Conservation (phyloP, 2,113 vertebrate genomes). For the Hippopotamus amphibius region DNA sequence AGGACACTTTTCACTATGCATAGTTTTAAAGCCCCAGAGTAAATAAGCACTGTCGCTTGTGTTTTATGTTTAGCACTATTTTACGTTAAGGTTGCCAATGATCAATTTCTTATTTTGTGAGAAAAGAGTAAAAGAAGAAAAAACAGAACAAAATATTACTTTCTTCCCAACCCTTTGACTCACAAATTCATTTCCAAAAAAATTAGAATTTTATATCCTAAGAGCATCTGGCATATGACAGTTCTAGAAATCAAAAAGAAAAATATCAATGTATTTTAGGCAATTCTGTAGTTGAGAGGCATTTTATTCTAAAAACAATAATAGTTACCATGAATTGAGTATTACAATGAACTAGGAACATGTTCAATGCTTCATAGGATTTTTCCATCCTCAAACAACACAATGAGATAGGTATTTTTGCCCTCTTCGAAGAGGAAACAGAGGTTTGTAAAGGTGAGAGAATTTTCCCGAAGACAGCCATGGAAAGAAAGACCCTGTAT, state of each 20-base stretch:
- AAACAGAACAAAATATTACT: background rate
- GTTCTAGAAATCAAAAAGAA: background rate
- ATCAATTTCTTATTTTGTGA: background rate
- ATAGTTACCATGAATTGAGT: background rate
- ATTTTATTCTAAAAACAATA: background rate
- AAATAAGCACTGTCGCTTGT: background rate
- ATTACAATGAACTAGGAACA: background rate
- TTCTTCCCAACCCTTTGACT: background rate
- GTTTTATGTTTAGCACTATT: background rate
- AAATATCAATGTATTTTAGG: background rate
- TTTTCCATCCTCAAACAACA: background rate
- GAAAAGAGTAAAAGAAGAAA: slow-evolving; percentile 6
- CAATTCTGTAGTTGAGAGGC: background rate
- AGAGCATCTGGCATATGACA: background rate
- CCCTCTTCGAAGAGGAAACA: background rate
- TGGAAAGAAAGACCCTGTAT: background rate
- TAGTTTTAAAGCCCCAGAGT: background rate
- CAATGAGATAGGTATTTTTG: background rate
- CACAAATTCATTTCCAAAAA: background rate
- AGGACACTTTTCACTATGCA: background rate
- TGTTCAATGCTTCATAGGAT: background rate
- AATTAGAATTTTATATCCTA: background rate
- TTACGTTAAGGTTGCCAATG: background rate
- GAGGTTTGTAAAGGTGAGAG: background rate
- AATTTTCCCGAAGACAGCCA: background rate